Conservation (phyloP, 2,888 invertebrate species). For the Drosophila algonquin region DNA sequence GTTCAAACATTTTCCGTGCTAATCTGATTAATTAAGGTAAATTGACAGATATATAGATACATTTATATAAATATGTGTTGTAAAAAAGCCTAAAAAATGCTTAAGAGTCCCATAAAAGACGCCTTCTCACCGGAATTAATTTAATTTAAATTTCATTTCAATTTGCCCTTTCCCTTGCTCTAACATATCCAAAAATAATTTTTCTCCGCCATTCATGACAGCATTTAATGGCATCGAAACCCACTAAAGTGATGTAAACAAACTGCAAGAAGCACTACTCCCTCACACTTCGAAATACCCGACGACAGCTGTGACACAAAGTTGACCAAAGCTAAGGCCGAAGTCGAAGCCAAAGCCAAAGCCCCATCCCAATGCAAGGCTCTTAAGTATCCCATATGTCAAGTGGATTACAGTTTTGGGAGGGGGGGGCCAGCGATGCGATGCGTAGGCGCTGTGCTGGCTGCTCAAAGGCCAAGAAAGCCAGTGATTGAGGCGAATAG, state of each 20-base stretch:
- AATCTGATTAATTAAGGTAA: too few species aligned
- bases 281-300: not conserved
- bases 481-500: slow-evolving; percentile 57
- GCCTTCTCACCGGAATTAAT: too few species aligned
- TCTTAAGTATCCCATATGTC: slow-evolving; percentile 54
- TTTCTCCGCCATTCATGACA: not conserved
- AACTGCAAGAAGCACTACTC: not conserved
- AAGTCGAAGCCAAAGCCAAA: not conserved
- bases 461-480: slow-evolving; percentile 54
- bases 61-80: not conserved
- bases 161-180: too few species aligned
- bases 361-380: slow-evolving; percentile 48
- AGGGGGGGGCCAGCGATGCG: slow-evolving; percentile 31
- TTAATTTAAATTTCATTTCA: too few species aligned
- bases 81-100: not conserved
- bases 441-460: slow-evolving; percentile 47
- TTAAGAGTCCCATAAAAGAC: too few species aligned
- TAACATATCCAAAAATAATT: not conserved
- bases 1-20: too few species aligned
- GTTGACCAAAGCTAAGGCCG: slow-evolving; percentile 49
- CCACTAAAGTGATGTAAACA: slow-evolving; percentile 1
- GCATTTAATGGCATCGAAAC: not conserved
- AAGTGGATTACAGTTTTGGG: slow-evolving; percentile 56
- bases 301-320: slow-evolving; percentile 37
- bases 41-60: not conserved